Percentiles rank a stretch among this genome's conserved stretches.
Evolutionary conservation across 1,140 invertebrate genomes (phyloP).

Genomic region (Philotrypesis tridentata): DNA sequence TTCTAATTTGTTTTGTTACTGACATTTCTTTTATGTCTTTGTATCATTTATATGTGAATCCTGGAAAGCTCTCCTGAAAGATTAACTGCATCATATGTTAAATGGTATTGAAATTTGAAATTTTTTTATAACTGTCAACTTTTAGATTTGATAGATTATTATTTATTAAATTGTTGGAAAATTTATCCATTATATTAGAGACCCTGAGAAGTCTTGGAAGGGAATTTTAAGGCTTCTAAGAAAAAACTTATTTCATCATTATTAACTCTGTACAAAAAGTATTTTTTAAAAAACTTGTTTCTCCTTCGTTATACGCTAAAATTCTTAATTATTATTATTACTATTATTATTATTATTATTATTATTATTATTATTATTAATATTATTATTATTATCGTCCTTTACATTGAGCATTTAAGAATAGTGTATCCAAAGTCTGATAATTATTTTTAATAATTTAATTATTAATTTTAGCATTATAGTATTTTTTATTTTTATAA

Average conservation of each 20-base stretch:
- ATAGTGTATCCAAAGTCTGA: slow-evolving; percentile 43
- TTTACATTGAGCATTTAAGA: slow-evolving; percentile 19
- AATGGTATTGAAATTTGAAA: slow-evolving; percentile 33
- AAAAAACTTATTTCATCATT: neutral
- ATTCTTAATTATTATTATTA: neutral
- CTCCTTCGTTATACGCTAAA: slow-evolving; percentile 32
- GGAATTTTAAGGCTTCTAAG: neutral
- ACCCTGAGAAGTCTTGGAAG: neutral
- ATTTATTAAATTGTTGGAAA: slow-evolving; percentile 44
- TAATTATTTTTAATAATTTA: slow-evolving; percentile 38
- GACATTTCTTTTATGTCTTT: neutral
- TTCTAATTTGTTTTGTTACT: slow-evolving; percentile 35
- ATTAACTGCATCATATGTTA: slow-evolving; percentile 17
- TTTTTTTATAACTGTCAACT: slow-evolving; percentile 13
- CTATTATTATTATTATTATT: slow-evolving; percentile 32
- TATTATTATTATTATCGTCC: slow-evolving; percentile 22
- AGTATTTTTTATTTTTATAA: slow-evolving; percentile 27
- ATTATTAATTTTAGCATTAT: slow-evolving; percentile 29
- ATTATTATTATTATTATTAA: slow-evolving; percentile 13
- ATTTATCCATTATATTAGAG: slow-evolving; percentile 33
- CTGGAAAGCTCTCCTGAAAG: neutral
- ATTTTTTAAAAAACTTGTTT: slow-evolving; percentile 42
- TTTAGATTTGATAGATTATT: slow-evolving; percentile 38
- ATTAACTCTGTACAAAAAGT: neutral
- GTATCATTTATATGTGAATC: neutral